These are phyloP conservation scores for Zygothrica quintamaculata DNA, from an alignment of 2,888 invertebrate genomes.

Conservation along the genomic window DNA sequence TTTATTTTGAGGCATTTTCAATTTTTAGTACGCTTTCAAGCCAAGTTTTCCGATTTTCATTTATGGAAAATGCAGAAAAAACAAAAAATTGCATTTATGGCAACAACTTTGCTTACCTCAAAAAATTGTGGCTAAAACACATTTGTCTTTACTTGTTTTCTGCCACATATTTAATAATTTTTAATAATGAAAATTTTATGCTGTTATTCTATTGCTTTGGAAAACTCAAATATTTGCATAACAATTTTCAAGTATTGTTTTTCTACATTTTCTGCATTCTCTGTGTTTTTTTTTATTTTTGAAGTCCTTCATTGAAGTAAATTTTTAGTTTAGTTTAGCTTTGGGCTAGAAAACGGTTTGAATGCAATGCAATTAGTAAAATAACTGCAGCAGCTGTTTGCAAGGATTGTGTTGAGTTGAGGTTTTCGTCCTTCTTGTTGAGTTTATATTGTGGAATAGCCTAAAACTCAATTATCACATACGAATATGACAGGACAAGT, in stretches of 20 bases:
- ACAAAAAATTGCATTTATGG: no score
- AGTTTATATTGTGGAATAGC: conserved; percentile 48
- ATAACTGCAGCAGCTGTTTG: conserved; percentile 3
- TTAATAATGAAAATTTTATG: no score
- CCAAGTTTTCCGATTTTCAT: no score
- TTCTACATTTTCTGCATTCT: conserved; percentile 31
- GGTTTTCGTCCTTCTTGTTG: conserved; percentile 15
- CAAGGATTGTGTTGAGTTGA: not conserved
- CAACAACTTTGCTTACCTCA: no score
- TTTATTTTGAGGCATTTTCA: no score
- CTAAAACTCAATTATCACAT: conserved; percentile 71
- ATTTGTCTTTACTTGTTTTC: not conserved
- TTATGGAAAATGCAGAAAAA: no score
- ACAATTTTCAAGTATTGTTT: conserved; percentile 17
- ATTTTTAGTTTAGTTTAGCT: conserved; percentile 12
- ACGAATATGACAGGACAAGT: conserved; percentile 39
- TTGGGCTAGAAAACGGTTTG: conserved; percentile 3
- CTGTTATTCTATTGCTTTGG: not conserved
- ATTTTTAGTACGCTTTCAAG: no score
- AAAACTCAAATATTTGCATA: conserved; percentile 24
- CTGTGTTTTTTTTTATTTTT: no score
- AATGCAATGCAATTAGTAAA: conserved; percentile 38
- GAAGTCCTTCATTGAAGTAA: conserved; percentile 3
- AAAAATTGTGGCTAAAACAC: conserved; percentile 5
- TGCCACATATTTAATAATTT: no score